Evolutionary conservation across 2,797 vertebrate species (phyloP).

Genomic region (Ptychadena robeensis): DNA sequence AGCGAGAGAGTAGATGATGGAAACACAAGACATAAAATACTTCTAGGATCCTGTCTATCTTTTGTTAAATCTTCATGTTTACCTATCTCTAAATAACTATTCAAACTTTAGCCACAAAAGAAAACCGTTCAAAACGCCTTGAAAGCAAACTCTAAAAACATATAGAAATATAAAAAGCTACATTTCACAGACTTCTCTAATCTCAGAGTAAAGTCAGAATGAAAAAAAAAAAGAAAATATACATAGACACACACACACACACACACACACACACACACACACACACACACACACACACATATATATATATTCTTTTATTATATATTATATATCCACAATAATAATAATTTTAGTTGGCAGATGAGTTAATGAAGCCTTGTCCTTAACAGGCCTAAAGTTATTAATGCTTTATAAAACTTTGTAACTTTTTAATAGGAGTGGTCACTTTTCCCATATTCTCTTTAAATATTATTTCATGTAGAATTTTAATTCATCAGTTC

Average conservation of each 20-base stretch:
- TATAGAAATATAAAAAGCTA: slow-evolving; percentile 40
- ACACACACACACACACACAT: background rate
- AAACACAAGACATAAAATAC: slow-evolving; percentile 80
- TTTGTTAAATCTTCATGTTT: slow-evolving; percentile 70
- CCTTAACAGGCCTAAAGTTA: background rate
- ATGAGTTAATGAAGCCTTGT: background rate
- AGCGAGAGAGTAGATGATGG: slow-evolving; percentile 73
- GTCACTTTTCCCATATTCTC: background rate
- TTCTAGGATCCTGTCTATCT: slow-evolving; percentile 69
- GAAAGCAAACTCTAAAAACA: slow-evolving; percentile 47
- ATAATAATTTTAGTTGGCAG: background rate
- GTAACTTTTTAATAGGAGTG: too few species aligned
- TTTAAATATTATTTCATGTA: background rate
- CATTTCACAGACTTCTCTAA: slow-evolving; percentile 26
- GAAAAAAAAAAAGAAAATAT: background rate
- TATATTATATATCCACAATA: background rate
- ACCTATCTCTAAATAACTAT: slow-evolving; percentile 71
- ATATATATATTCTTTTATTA: background rate
- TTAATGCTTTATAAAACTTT: background rate
- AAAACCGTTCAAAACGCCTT: slow-evolving; percentile 53
- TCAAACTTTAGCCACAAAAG: slow-evolving; percentile 63
- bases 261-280: background rate
- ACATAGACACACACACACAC: background rate
- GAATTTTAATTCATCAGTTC: background rate
- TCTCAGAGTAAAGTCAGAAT: background rate